phyloP scores from a whole-genome alignment of 2,113 vertebrate species.

The human region DNA sequence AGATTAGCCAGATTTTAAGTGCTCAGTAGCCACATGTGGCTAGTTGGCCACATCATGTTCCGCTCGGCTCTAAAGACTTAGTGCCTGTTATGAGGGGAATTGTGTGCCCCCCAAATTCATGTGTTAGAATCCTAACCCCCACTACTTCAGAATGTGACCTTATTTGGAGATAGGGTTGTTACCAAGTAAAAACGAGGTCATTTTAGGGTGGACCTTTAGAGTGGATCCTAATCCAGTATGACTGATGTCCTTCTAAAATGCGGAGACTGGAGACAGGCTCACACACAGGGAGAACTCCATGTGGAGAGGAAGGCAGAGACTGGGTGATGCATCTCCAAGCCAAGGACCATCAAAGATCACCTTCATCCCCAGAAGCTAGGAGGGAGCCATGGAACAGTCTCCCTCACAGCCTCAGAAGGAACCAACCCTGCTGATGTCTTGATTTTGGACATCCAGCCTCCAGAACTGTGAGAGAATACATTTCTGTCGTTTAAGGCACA shows the following conservation, averaged over 20 bases:
- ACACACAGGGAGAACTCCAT: rapidly evolving
- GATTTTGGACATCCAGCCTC: background rate
- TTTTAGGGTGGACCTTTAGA: background rate
- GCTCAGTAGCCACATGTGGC: background rate
- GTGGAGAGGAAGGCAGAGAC: background rate
- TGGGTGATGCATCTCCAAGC: rapidly evolving
- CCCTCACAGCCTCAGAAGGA: background rate
- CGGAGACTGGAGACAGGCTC: no score
- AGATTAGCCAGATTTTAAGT: background rate
- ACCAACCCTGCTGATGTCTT: background rate
- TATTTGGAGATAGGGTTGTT: background rate
- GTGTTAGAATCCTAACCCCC: background rate
- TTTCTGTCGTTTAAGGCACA: background rate
- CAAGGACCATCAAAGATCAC: background rate
- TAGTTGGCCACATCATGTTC: background rate
- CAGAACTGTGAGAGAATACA: background rate
- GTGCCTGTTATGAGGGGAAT: background rate
- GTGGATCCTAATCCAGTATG: background rate
- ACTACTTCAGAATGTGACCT: background rate
- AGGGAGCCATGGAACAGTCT: background rate
- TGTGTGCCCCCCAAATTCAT: background rate
- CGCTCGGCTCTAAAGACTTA: background rate
- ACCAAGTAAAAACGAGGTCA: background rate
- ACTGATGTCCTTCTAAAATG: background rate
- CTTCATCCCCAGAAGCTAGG: background rate